These are phyloP conservation scores for Probosciger aterrimus DNA, from an alignment of 2,113 vertebrate genomes.

Conservation along the genomic window DNA sequence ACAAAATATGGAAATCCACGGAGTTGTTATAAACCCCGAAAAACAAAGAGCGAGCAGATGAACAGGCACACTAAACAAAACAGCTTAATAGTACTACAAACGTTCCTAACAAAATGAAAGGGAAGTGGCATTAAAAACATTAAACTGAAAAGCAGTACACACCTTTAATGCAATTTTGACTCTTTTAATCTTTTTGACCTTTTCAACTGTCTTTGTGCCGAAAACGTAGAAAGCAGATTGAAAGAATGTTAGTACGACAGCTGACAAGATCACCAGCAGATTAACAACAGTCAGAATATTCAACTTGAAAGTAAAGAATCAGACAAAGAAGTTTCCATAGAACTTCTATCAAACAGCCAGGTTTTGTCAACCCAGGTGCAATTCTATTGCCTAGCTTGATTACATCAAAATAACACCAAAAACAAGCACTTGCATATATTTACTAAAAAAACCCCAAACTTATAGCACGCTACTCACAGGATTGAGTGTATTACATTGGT, in stretches of 20 bases:
- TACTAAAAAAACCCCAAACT: neutral
- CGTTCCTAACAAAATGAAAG: slow-evolving; percentile 73
- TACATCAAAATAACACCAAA: slow-evolving; percentile 10
- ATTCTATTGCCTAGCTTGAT: neutral
- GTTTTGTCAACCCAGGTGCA: slow-evolving; percentile 18
- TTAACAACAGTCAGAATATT: slow-evolving; percentile 84
- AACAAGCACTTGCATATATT: neutral
- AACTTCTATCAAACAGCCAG: neutral
- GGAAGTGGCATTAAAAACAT: slow-evolving; percentile 77
- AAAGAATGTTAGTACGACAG: slow-evolving; percentile 93
- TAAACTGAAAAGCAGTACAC: slow-evolving; percentile 93
- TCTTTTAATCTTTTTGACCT: slow-evolving; percentile 99
- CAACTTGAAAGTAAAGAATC: slow-evolving; percentile 59
- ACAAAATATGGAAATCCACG: slow-evolving; percentile 55
- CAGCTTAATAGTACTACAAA: slow-evolving; percentile 52
- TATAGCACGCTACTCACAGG: slow-evolving; percentile 83
- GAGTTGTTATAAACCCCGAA: slow-evolving; percentile 48
- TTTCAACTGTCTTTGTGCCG: slow-evolving; percentile 99
- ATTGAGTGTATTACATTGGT: slow-evolving; percentile 99
- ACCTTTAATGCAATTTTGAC: slow-evolving; percentile 99
- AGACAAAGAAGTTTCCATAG: slow-evolving; percentile 35
- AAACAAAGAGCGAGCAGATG: slow-evolving; percentile 61
- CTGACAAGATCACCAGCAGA: slow-evolving; percentile 86
- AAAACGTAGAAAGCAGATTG: slow-evolving; percentile 90
- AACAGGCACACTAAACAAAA: slow-evolving; percentile 65